phyloP scores from a whole-genome alignment of 2,888 invertebrate species.

The Drosophila lacicola region DNA sequence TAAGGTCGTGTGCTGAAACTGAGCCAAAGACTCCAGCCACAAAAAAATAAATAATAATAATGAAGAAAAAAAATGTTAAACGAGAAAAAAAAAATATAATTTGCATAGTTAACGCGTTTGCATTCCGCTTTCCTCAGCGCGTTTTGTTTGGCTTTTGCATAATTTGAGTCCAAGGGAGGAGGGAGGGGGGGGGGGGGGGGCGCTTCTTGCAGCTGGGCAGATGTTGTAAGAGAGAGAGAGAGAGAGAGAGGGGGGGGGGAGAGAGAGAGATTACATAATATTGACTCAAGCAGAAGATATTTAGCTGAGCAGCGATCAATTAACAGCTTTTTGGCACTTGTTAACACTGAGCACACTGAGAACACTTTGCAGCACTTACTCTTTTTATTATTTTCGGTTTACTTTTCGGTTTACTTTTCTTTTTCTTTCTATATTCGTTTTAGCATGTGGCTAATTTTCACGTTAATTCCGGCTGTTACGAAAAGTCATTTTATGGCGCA shows the following conservation, averaged over 20 bases:
- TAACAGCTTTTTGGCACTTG: conserved; percentile 55
- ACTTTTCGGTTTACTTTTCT: neutral
- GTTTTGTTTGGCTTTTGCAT: conserved; percentile 62
- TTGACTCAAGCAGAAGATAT: too few relatives aligned
- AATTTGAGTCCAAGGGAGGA: conserved; percentile 43
- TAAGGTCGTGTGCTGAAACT: conserved; percentile 46
- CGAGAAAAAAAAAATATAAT: conserved; percentile 22
- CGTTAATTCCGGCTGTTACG: conserved; percentile 24
- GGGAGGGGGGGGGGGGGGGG: conserved; percentile 18
- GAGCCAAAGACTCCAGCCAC: conserved; percentile 4
- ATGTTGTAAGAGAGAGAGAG: conserved; percentile 41
- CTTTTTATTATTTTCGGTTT: neutral
- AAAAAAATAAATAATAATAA: neutral
- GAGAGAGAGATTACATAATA: too few relatives aligned
- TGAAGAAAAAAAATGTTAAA: neutral
- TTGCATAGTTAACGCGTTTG: conserved; percentile 68
- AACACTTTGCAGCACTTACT: conserved; percentile 49
- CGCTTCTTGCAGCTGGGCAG: conserved; percentile 57
- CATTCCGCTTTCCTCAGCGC: conserved; percentile 69
- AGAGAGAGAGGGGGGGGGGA: neutral
- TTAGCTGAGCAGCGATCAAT: conserved; percentile 38
- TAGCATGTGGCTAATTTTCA: conserved; percentile 49
- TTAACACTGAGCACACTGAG: conserved; percentile 44
- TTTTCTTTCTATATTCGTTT: conserved; percentile 7
- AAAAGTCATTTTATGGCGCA: conserved; percentile 26